Conservation (phyloP, 2,797 vertebrate species). For the Pseudochaenichthys georgianus region DNA sequence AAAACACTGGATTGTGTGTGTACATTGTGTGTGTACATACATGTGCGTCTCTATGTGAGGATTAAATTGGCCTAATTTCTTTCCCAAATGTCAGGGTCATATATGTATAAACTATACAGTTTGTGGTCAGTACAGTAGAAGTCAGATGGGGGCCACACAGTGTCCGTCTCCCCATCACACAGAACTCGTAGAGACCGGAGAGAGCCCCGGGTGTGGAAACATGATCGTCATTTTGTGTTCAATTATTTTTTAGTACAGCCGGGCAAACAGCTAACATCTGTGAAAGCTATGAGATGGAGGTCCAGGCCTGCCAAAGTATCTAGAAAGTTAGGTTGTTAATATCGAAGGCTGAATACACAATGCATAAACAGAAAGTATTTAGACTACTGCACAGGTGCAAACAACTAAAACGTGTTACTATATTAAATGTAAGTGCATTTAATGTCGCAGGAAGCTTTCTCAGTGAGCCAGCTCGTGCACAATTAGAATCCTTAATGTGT, state of each 20-base stretch:
- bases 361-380: too few species aligned
- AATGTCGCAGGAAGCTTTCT: too few species aligned
- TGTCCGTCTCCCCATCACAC: conserved; percentile 14
- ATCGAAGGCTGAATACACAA: too few species aligned
- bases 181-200: background rate
- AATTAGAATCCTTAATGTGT: too few species aligned
- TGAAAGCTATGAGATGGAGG: conserved; percentile 2
- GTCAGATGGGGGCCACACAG: background rate
- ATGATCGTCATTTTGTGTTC: conserved; percentile 24
- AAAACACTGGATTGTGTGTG: conserved; percentile 10
- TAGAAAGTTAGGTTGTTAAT: background rate
- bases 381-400: too few species aligned
- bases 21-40: background rate
- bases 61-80: conserved; percentile 8
- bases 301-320: background rate
- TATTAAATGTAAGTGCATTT: too few species aligned
- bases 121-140: background rate
- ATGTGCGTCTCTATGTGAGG: background rate
- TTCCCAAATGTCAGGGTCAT: conserved; percentile 37
- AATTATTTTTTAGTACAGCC: conserved; percentile 13
- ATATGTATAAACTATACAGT: too few species aligned
- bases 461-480: too few species aligned
- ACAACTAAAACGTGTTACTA: too few species aligned
- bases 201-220: conserved; percentile 32
- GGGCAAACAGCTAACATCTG: conserved; percentile 46